Percentiles rank a stretch among this genome's conserved stretches.
These are phyloP conservation scores for Vollenhovia emeryi DNA, from an alignment of 1,140 invertebrate species.

Conservation along the genomic window DNA sequence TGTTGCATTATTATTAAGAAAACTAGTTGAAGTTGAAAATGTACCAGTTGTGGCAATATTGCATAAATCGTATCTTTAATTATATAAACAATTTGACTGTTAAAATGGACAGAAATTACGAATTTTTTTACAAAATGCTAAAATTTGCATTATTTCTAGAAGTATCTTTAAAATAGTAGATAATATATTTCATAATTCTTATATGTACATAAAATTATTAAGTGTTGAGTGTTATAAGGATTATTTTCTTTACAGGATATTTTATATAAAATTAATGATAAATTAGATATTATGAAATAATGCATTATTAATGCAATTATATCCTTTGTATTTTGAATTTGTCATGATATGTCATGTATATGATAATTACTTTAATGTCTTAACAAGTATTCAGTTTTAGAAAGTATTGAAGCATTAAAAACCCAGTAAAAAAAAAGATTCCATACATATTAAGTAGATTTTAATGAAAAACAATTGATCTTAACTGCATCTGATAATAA, in stretches of 20 bases:
- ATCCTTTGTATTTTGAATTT: slow-evolving; percentile 5
- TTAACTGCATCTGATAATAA: slow-evolving; percentile 10
- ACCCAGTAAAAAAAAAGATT: neutral
- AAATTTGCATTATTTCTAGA: slow-evolving; percentile 42
- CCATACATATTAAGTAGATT: slow-evolving; percentile 24
- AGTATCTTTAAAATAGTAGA: neutral
- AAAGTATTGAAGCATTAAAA: slow-evolving; percentile 10
- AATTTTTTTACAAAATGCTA: slow-evolving; percentile 17
- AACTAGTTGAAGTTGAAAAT: slow-evolving; percentile 3
- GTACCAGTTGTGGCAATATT: neutral
- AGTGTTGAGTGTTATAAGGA: neutral
- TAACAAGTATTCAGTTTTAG: slow-evolving; percentile 8
- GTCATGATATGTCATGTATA: neutral
- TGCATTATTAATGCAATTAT: neutral
- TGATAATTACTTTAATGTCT: slow-evolving; percentile 27
- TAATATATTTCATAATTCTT: slow-evolving; percentile 5
- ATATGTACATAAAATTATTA: slow-evolving; percentile 1
- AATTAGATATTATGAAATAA: neutral
- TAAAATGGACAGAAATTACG: neutral
- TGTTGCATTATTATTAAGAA: neutral
- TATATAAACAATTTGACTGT: slow-evolving; percentile 16
- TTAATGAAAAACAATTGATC: neutral
- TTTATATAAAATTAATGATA: slow-evolving; percentile 20
- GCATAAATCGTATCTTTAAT: slow-evolving; percentile 18
- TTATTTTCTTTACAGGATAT: slow-evolving; percentile 18